Percentiles rank a stretch among this genome's conserved stretches.
Evolutionary conservation across 2,113 vertebrate species (phyloP).

Genomic region (Plotosus lineatus): DNA sequence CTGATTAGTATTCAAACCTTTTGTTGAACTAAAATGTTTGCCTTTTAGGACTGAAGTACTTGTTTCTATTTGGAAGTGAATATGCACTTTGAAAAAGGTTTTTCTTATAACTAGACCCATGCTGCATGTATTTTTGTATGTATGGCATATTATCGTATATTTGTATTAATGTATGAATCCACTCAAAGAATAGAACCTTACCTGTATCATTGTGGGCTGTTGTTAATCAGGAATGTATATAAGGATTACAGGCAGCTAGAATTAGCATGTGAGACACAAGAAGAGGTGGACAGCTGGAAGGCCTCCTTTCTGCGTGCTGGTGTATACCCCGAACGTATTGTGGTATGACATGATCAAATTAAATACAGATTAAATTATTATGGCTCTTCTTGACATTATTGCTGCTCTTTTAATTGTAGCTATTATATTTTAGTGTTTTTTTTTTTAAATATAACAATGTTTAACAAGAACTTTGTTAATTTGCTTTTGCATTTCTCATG

Average conservation of each 20-base stretch:
- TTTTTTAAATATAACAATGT: not conserved
- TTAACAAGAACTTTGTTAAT: not conserved
- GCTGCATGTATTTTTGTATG: not conserved
- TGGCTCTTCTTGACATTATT: not conserved
- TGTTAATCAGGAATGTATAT: slow-evolving; percentile 84
- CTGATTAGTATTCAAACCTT: not conserved
- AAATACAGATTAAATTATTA: not conserved
- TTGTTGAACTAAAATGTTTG: not conserved
- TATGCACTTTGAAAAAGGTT: not conserved
- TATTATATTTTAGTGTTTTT: not conserved
- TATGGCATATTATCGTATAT: too few relatives aligned
- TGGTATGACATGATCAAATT: slow-evolving; percentile 71
- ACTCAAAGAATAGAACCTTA: not conserved
- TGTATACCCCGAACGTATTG: slow-evolving; percentile 90
- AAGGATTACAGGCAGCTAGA: slow-evolving; percentile 96
- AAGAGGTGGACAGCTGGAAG: slow-evolving; percentile 97
- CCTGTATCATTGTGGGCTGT: not conserved
- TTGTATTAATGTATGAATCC: not conserved
- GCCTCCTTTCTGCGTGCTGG: slow-evolving; percentile 93
- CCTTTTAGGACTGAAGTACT: not conserved
- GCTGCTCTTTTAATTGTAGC: not conserved
- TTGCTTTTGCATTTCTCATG: not conserved
- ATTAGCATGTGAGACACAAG: slow-evolving; percentile 91
- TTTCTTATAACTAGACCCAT: not conserved
- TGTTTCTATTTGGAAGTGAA: not conserved